phyloP scores from a whole-genome alignment of 1,140 invertebrate species.

The Orussus abietinus region DNA sequence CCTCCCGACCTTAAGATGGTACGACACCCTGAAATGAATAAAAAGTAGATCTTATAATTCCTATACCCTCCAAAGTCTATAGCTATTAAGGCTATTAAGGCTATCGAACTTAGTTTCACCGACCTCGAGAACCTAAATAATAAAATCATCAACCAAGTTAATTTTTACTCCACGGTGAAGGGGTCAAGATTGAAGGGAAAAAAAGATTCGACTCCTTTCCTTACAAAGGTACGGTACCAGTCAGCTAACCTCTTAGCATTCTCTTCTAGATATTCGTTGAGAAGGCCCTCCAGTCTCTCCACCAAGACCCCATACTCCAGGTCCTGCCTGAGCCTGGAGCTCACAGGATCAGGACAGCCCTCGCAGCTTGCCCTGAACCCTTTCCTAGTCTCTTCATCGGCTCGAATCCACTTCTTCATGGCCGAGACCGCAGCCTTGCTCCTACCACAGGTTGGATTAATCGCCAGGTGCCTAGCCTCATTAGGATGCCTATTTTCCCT shows the following conservation, averaged over 20 bases:
- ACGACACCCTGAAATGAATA: too few species aligned
- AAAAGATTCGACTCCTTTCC: too few species aligned
- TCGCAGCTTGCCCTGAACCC: conserved; percentile 40
- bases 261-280: conserved; percentile 62
- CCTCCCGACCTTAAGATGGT: conserved; percentile 36
- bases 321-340: conserved; percentile 66
- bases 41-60: too few species aligned
- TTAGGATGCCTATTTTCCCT: conserved; percentile 34
- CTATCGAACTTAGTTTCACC: too few species aligned
- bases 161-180: too few species aligned
- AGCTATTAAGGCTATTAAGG: too few species aligned
- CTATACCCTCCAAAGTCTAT: too few species aligned
- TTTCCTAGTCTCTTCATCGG: conserved; percentile 58
- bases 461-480: too few species aligned
- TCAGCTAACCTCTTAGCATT: conserved; percentile 33
- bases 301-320: conserved; percentile 75
- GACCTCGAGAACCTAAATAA: too few species aligned
- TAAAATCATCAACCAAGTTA: too few species aligned
- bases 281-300: conserved; percentile 70
- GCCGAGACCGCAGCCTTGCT: conserved; percentile 52
- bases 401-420: conserved; percentile 62
- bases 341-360: conserved; percentile 71
- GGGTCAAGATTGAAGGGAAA: too few species aligned
- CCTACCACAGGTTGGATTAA: conserved; percentile 33
- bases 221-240: too few species aligned